Evolutionary conservation across 1,140 invertebrate genomes (phyloP).

Genomic region (Choristoneura fumiferana): DNA sequence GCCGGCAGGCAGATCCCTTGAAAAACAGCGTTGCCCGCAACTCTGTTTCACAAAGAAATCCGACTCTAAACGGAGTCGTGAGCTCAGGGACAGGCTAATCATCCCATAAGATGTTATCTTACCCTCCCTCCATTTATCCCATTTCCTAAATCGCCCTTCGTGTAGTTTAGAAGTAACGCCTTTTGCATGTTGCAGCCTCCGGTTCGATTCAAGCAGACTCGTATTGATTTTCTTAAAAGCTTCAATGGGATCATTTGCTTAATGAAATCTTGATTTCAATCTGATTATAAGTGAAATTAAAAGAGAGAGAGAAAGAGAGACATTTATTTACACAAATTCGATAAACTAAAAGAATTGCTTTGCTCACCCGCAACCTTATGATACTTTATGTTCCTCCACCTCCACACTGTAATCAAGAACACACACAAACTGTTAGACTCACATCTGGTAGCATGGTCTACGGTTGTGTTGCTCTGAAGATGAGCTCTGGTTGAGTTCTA

Average conservation of each 20-base stretch:
- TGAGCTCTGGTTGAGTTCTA: too few species aligned
- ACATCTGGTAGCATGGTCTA: too few species aligned
- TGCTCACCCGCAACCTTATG: too few species aligned
- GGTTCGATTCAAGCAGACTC: background rate
- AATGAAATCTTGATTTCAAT: conserved; percentile 15
- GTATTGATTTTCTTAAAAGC: background rate
- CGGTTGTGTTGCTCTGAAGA: too few species aligned
- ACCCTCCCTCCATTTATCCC: conserved; percentile 1
- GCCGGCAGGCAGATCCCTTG: background rate
- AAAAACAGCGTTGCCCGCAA: background rate
- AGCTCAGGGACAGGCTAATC: background rate
- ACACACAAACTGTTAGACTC: too few species aligned
- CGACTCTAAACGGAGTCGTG: background rate
- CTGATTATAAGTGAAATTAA: too few species aligned
- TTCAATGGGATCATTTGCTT: background rate
- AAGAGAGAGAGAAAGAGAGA: too few species aligned
- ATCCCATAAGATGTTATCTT: conserved; percentile 9
- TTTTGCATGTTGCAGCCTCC: conserved; percentile 7
- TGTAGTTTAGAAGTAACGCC: conserved; percentile 8
- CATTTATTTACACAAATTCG: too few species aligned
- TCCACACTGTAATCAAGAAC: too few species aligned
- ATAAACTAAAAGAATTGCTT: too few species aligned
- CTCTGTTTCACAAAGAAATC: background rate
- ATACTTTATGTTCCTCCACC: too few species aligned
- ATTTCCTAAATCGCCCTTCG: conserved; percentile 1